Evolutionary conservation across 2,113 vertebrate genomes (phyloP).

Genomic region (Neogale vison): DNA sequence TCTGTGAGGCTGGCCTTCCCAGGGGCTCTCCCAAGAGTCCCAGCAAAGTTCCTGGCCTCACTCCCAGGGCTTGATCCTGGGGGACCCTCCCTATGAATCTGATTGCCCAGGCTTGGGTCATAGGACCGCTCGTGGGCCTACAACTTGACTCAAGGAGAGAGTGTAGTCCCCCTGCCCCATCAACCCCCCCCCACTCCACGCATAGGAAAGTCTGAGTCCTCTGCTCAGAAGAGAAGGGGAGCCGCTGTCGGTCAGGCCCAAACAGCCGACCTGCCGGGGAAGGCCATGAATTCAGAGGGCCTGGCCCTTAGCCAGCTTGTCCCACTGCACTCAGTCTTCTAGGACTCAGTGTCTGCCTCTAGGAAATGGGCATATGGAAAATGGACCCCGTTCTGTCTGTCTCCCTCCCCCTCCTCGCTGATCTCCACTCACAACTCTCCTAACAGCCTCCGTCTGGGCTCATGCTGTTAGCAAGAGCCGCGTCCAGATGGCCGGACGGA

Average conservation of each 20-base stretch:
- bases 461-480: constrained; percentile 36
- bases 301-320: background rate
- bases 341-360: background rate
- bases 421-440: background rate
- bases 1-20: background rate
- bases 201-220: background rate
- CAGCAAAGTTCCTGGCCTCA: background rate
- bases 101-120: background rate
- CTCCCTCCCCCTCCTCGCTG: background rate
- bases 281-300: background rate
- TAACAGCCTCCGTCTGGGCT: constrained; percentile 70
- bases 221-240: background rate
- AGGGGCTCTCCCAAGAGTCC: background rate
- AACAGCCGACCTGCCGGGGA: background rate
- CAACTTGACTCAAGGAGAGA: background rate
- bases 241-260: background rate
- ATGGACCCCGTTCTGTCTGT: background rate
- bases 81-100: background rate
- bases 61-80: background rate
- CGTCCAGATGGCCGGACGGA: constrained; percentile 74
- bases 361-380: background rate
- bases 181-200: rapidly evolving
- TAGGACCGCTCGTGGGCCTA: background rate
- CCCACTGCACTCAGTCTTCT: background rate
- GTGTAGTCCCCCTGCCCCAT: background rate